These are phyloP conservation scores for Poicephalus meyeri DNA, from an alignment of 2,113 vertebrate genomes.

Conservation along the genomic window DNA sequence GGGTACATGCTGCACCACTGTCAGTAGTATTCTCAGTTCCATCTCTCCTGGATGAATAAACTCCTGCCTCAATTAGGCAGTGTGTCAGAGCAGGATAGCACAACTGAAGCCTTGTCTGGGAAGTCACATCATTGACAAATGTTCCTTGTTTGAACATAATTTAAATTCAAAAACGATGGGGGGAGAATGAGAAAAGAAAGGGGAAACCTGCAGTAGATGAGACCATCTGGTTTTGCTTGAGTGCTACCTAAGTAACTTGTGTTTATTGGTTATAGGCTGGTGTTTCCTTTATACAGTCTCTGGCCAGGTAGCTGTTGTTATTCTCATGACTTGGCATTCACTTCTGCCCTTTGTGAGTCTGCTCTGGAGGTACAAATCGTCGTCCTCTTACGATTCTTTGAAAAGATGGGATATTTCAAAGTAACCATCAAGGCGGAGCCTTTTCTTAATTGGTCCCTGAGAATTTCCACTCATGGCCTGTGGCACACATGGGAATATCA, in stretches of 20 bases:
- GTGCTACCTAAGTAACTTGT: slow-evolving; percentile 55
- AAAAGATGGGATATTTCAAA: background rate
- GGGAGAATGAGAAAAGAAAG: background rate
- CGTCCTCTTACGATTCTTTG: background rate
- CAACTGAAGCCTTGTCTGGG: background rate
- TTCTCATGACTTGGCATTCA: background rate
- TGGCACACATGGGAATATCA: background rate
- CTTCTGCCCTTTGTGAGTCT: background rate
- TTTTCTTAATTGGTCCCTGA: background rate
- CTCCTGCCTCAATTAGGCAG: background rate
- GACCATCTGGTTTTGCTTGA: slow-evolving; percentile 56
- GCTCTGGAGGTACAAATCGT: background rate
- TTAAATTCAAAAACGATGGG: background rate
- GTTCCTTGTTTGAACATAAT: background rate
- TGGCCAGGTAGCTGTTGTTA: slow-evolving; percentile 17
- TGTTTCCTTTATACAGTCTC: background rate
- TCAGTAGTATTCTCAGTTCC: background rate
- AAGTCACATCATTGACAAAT: background rate
- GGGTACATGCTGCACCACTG: background rate
- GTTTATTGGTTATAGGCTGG: slow-evolving; percentile 53
- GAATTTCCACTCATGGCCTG: background rate
- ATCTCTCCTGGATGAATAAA: background rate
- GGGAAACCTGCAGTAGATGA: background rate
- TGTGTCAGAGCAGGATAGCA: rapidly evolving
- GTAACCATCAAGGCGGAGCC: background rate